Base-by-base conservation (phyloP, 2,888 invertebrate species). In the Lithodes maja region DNA sequence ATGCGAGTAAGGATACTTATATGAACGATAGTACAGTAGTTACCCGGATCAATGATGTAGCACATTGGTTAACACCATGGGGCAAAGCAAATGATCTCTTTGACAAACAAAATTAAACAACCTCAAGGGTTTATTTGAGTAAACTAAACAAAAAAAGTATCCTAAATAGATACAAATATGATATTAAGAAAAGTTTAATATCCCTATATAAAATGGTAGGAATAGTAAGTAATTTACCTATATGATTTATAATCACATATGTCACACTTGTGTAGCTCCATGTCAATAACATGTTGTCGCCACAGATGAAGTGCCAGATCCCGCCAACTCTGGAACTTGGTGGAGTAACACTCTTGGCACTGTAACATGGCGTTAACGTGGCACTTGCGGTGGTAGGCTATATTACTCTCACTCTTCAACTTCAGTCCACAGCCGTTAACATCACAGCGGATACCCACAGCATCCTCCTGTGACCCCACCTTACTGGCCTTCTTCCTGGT, bases 231-330 rank as follows among this genome's bases (percentile, higher is more conserved):
- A n/a, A 84, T 86, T 86, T 49, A 91, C 91, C 90, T 91, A 78
- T 91, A 91, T 2, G 90, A 85, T 79, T 89, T 90, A 74, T 90
- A 91, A 55, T 95, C 95, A 93, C 97, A 97, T 91, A 96, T 94
- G 92, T 96, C 95, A 93, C 97, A 98, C 1, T 96, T 95, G 83
- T 96, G 96, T 78, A 98, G 93, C 93, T 97, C 98, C 95, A 97
- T 95, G 93, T 97, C 97, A 9, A 97, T 95, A 80, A 95, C 94
- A 93, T 98, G 97, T 0, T 94, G 93, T 83, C 96, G 93, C 97
- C 97, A 98, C 80, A 97, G 94, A 93, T 98, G 98, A 2, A 96
- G 95, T 90, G 96, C 96, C n/a, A 97, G 93, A 0, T 95, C 94
- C 92, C 96, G 96, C 95, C 97, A 96, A 7, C 95, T 95, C 0